Percentiles rank a stretch among this genome's conserved stretches.
phyloP scores from a whole-genome alignment of 2,888 invertebrate genomes.

The Drosophila sordidula region DNA sequence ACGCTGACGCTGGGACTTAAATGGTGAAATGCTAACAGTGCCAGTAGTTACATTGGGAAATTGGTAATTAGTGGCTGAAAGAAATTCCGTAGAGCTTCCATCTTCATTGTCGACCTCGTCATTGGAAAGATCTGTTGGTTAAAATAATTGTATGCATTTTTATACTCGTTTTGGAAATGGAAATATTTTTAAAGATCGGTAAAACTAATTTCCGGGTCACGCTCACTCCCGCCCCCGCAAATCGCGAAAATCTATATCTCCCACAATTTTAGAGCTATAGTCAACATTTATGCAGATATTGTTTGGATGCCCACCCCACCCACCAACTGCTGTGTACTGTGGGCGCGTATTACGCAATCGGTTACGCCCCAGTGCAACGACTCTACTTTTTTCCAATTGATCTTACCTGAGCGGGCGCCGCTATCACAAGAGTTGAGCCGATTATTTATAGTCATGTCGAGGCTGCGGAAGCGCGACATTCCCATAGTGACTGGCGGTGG shows the following conservation, averaged over 20 bases:
- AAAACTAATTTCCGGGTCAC: no score
- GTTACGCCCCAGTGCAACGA: no score
- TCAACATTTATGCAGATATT: no score
- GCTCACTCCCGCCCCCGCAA: no score
- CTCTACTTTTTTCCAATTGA: background rate
- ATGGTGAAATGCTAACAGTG: constrained; percentile 76
- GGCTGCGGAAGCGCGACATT: constrained; percentile 88
- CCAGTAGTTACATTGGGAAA: constrained; percentile 53
- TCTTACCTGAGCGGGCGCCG: constrained; percentile 85
- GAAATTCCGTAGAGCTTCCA: constrained; percentile 82
- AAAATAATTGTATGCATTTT: background rate
- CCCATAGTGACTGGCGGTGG: constrained; percentile 74
- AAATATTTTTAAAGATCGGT: no score
- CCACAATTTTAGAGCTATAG: no score
- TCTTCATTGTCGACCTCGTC: constrained; percentile 87
- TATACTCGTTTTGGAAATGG: no score
- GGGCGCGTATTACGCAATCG: no score
- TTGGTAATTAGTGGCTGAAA: constrained; percentile 82
- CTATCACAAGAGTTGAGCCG: constrained; percentile 86
- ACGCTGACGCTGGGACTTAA: constrained; percentile 83
- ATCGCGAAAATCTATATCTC: no score
- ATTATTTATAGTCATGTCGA: constrained; percentile 86
- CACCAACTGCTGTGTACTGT: no score
- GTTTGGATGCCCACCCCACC: no score
- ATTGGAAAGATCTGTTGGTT: constrained; percentile 85